phyloP scores from a whole-genome alignment of 1,140 invertebrate genomes.

The Eupristina koningsbergeri region DNA sequence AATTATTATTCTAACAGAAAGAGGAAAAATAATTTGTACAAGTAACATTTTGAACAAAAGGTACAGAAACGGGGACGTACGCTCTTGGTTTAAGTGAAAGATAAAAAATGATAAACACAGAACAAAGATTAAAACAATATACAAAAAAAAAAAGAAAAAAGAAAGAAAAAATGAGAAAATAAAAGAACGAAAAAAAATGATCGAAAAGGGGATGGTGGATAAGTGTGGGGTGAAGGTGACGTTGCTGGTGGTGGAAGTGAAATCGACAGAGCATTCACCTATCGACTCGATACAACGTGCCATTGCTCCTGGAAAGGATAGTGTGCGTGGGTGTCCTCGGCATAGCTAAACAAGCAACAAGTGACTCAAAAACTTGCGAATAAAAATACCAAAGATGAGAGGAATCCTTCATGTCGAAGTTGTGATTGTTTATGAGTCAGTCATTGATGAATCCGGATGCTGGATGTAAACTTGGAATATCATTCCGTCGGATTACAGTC shows the following conservation, averaged over 20 bases:
- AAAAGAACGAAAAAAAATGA: constrained; percentile 30
- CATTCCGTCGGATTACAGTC: too few species aligned
- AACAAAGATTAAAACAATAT: background rate
- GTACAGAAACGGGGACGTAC: background rate
- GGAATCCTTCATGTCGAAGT: background rate
- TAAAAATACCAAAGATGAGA: constrained; percentile 59
- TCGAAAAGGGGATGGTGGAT: constrained; percentile 54
- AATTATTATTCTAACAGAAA: too few species aligned
- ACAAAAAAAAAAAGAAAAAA: background rate
- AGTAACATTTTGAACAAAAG: background rate
- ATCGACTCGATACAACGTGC: constrained; percentile 60
- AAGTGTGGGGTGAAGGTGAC: constrained; percentile 48
- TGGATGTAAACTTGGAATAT: too few species aligned
- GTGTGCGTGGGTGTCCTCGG: constrained; percentile 44
- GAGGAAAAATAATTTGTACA: background rate
- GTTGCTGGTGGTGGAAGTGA: constrained; percentile 57
- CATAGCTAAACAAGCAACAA: constrained; percentile 72
- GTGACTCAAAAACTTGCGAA: constrained; percentile 70
- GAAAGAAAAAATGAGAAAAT: constrained; percentile 26
- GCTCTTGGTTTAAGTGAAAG: background rate
- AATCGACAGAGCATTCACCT: constrained; percentile 69
- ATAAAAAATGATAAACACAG: background rate
- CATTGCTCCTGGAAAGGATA: background rate
- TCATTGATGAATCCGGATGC: too few species aligned
- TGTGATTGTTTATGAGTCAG: too few species aligned